Percentiles rank a stretch among this genome's conserved stretches.
These are phyloP conservation scores for Lineus longissimus DNA, from an alignment of 1,140 invertebrate genomes.

Conservation along the genomic window DNA sequence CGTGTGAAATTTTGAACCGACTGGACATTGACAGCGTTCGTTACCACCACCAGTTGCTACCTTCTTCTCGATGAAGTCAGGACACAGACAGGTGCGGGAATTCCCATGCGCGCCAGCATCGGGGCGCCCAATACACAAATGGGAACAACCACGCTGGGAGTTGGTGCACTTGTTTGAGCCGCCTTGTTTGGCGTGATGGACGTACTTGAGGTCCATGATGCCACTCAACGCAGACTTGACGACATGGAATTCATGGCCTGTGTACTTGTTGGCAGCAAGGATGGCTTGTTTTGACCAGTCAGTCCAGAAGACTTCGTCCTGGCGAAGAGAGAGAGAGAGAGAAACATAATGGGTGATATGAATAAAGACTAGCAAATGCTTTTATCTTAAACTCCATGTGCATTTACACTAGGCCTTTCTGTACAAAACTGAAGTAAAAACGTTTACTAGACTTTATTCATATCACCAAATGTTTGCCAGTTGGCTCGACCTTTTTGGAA, in stretches of 20 bases:
- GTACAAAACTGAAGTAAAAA: no score
- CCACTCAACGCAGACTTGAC: constrained; percentile 59
- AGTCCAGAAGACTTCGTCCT: constrained; percentile 75
- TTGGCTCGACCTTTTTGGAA: no score
- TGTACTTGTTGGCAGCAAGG: constrained; percentile 73
- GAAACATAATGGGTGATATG: constrained; percentile 6
- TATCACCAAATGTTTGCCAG: no score
- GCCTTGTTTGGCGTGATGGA: constrained; percentile 60
- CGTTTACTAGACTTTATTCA: no score
- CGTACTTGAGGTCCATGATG: constrained; percentile 77
- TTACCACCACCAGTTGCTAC: not conserved
- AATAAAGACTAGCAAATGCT: no score
- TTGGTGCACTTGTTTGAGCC: not conserved
- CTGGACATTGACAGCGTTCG: not conserved
- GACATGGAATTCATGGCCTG: constrained; percentile 60
- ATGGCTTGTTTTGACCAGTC: constrained; percentile 77
- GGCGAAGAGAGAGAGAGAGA: constrained; percentile 15
- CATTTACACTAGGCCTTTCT: no score
- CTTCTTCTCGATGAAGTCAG: not conserved
- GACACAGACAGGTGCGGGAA: not conserved
- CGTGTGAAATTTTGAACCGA: not conserved
- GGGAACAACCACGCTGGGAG: not conserved
- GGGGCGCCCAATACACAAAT: not conserved
- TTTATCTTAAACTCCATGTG: no score
- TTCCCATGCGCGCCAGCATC: not conserved